These are phyloP conservation scores for Dasyurus viverrinus DNA, from an alignment of 2,113 vertebrate species.

Conservation along the genomic window DNA sequence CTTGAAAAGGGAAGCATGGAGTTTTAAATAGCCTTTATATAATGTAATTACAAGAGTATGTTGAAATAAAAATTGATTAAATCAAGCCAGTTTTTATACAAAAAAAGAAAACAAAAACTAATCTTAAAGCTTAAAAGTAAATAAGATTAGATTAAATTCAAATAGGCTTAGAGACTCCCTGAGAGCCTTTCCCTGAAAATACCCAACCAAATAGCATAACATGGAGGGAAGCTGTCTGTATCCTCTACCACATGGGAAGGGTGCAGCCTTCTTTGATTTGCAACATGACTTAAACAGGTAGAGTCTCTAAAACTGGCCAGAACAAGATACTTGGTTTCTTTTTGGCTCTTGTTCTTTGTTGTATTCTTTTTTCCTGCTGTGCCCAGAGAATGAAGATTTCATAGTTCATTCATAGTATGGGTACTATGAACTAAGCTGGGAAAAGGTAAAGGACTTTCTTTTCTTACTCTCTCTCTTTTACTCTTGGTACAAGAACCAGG, in stretches of 20 bases:
- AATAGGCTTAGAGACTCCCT: neutral
- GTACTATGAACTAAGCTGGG: neutral
- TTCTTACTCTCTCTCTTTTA: neutral
- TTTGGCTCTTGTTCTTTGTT: neutral
- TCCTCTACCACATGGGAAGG: neutral
- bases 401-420: neutral
- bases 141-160: neutral
- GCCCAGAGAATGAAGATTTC: neutral
- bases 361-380: neutral
- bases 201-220: neutral
- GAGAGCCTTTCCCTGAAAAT: neutral
- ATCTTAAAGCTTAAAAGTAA: neutral
- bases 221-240: neutral
- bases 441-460: neutral
- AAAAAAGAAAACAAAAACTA: neutral
- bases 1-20: neutral
- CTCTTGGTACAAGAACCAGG: neutral
- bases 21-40: neutral
- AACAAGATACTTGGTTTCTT: neutral
- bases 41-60: neutral
- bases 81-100: neutral
- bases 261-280: neutral
- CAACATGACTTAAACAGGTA: neutral
- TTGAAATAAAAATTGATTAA: neutral
- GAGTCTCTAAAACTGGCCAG: neutral